These are phyloP conservation scores for Pelodytes ibericus DNA, from an alignment of 2,797 vertebrate genomes.

Conservation along the genomic window DNA sequence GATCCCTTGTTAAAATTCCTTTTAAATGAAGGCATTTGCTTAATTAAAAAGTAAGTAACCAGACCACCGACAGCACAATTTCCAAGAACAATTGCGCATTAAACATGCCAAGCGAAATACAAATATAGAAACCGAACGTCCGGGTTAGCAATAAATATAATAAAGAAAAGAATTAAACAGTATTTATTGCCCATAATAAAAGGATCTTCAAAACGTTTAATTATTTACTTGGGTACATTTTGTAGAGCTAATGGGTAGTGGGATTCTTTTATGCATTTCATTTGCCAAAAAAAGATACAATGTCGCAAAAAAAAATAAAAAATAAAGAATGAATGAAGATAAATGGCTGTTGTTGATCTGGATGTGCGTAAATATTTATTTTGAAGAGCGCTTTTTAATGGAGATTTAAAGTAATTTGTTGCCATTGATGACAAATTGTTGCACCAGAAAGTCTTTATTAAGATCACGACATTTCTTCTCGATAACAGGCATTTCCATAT, in stretches of 20 bases:
- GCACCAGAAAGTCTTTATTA: conserved; percentile 8
- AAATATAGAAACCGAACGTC: conserved; percentile 33
- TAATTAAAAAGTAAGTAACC: conserved; percentile 61
- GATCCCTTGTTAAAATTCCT: conserved; percentile 35
- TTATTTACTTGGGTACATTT: conserved; percentile 36
- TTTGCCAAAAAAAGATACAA: conserved; percentile 17
- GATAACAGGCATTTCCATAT: background rate
- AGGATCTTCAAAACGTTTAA: conserved; percentile 14
- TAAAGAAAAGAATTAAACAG: conserved; percentile 20
- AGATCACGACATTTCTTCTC: background rate
- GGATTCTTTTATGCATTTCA: conserved; percentile 5
- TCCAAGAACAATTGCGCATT: conserved; percentile 41
- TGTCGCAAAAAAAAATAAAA: conserved; percentile 14
- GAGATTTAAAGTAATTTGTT: background rate
- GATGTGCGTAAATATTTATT: conserved; percentile 11
- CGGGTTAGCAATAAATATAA: conserved; percentile 24
- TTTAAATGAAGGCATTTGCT: conserved; percentile 52
- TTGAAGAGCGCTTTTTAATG: conserved; percentile 15
- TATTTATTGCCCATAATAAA: conserved; percentile 24
- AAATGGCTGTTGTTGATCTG: conserved; percentile 13
- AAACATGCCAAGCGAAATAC: conserved; percentile 43
- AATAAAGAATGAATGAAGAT: conserved; percentile 31
- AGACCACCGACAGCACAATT: conserved; percentile 49
- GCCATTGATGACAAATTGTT: conserved; percentile 20
- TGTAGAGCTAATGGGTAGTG: conserved; percentile 21